Conservation (phyloP, 2,113 vertebrate genomes). For the Coreoperca whiteheadi region DNA sequence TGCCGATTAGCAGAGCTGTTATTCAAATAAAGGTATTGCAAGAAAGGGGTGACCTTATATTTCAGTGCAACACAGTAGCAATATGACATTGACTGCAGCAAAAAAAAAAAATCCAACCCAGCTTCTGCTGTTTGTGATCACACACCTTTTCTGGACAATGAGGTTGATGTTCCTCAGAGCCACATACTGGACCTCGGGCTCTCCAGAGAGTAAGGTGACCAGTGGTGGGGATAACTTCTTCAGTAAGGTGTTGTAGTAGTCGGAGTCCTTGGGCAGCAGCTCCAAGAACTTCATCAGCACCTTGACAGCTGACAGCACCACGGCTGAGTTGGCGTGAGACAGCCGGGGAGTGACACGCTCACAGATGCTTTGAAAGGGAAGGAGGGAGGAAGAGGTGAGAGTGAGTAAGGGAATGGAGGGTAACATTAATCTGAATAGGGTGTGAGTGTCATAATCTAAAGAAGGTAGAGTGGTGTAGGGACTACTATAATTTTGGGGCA, state of each 20-base stretch:
- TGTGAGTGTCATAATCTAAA: background rate
- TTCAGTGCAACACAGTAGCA: background rate
- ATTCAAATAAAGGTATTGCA: no score
- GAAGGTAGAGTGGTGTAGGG: background rate
- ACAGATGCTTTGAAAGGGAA: constrained; percentile 88
- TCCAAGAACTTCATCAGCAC: constrained; percentile 99
- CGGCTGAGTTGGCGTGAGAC: constrained; percentile 97
- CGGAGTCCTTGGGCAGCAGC: constrained; percentile 95
- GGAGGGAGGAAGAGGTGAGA: background rate
- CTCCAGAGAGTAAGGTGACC: constrained; percentile 96
- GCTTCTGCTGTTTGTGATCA: background rate
- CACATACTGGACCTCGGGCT: constrained; percentile 98
- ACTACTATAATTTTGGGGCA: no score
- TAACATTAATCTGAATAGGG: background rate
- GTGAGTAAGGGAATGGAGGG: background rate
- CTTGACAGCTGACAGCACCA: constrained; percentile 98
- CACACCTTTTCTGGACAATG: constrained; percentile 97
- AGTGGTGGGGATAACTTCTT: constrained; percentile 97
- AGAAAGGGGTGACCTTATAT: no score
- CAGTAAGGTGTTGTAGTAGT: constrained; percentile 97
- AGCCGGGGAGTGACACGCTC: constrained; percentile 97
- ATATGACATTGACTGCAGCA: background rate
- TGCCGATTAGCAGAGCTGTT: no score
- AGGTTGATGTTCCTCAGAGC: constrained; percentile 99
- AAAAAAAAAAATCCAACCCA: background rate